Percentiles rank a stretch among this genome's conserved stretches.
Evolutionary conservation across 2,797 vertebrate genomes (phyloP).

Genomic region (Catostomus latipinnis): DNA sequence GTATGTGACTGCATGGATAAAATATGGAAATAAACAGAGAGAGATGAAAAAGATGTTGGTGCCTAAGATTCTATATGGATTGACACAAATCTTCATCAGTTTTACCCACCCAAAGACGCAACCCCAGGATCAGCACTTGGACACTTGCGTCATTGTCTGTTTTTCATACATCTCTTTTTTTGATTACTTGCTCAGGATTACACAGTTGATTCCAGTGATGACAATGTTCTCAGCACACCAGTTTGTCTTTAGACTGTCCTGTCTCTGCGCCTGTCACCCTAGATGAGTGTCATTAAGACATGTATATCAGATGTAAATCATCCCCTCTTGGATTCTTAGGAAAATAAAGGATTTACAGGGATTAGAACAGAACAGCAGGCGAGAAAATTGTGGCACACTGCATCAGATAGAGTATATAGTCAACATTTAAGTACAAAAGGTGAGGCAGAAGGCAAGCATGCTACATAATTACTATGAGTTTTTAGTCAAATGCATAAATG

Average conservation of each 20-base stretch:
- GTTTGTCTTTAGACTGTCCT: slow-evolving; percentile 59
- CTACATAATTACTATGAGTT: too few relatives aligned
- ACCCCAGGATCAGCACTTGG: slow-evolving; percentile 32
- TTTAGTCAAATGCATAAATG: too few relatives aligned
- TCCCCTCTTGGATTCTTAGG: slow-evolving; percentile 47
- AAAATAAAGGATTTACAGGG: slow-evolving; percentile 78
- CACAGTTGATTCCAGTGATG: slow-evolving; percentile 63
- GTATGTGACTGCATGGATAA: neutral
- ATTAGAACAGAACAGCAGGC: slow-evolving; percentile 72
- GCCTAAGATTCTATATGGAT: slow-evolving; percentile 25
- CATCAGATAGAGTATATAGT: too few relatives aligned
- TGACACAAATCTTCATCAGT: slow-evolving; percentile 57
- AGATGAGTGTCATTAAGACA: slow-evolving; percentile 50
- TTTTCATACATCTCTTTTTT: slow-evolving; percentile 58
- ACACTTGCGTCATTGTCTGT: slow-evolving; percentile 69
- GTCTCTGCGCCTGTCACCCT: slow-evolving; percentile 50
- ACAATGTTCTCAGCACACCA: slow-evolving; percentile 57
- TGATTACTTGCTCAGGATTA: slow-evolving; percentile 75
- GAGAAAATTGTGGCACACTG: slow-evolving; percentile 57
- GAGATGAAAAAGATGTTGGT: neutral
- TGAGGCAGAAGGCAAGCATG: too few relatives aligned
- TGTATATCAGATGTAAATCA: slow-evolving; percentile 63
- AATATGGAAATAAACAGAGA: neutral
- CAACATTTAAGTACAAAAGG: too few relatives aligned
- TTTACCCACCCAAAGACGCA: slow-evolving; percentile 60